These are phyloP conservation scores for Rhopalosiphum maidis DNA, from an alignment of 1,140 invertebrate genomes.

Conservation along the genomic window DNA sequence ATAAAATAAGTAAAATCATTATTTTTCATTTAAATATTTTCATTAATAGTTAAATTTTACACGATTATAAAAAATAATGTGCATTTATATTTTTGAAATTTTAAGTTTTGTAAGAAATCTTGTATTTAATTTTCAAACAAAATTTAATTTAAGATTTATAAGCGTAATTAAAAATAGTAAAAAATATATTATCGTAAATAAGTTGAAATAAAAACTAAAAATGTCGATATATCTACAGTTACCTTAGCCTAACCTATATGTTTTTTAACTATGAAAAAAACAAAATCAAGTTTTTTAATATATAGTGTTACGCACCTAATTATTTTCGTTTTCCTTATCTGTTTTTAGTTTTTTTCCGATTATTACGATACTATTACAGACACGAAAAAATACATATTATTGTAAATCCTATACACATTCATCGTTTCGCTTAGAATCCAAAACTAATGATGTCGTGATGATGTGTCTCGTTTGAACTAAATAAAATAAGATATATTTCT, in stretches of 20 bases:
- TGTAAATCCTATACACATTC: background rate
- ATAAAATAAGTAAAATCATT: too few species aligned
- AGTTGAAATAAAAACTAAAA: background rate
- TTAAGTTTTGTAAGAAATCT: too few species aligned
- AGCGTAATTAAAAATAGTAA: background rate
- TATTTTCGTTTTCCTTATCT: background rate
- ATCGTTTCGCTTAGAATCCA: background rate
- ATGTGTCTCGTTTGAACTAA: background rate
- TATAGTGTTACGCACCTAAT: background rate
- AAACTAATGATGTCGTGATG: background rate
- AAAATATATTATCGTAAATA: background rate
- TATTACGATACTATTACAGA: background rate
- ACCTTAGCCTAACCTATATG: too few species aligned
- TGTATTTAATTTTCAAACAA: too few species aligned
- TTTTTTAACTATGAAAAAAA: background rate
- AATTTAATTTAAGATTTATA: too few species aligned
- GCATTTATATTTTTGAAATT: too few species aligned
- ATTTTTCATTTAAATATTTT: too few species aligned
- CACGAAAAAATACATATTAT: background rate
- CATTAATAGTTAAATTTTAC: too few species aligned
- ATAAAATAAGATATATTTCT: background rate
- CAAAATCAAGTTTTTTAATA: background rate
- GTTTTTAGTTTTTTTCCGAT: background rate
- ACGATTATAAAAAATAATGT: too few species aligned
- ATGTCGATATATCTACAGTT: background rate